A percentile compares a stretch with the other conserved stretches of the same genome.
Conservation (phyloP, 2,888 invertebrate genomes). For the Pemphredon lugubris region DNA sequence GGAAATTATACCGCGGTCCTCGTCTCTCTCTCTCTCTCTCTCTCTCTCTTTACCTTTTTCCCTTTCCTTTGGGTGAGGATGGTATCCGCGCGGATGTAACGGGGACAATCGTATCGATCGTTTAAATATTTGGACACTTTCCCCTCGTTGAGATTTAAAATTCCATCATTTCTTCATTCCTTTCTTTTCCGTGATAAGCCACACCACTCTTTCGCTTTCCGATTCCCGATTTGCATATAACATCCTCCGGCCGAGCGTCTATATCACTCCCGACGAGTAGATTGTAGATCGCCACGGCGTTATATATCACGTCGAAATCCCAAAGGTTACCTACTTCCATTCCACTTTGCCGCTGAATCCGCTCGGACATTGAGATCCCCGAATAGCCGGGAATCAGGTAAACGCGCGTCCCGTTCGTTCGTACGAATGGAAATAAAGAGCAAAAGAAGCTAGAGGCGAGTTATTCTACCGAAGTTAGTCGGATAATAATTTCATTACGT, state of each 20-base stretch:
- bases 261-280: slow-evolving; percentile 45
- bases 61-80: too few species aligned
- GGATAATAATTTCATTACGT: too few species aligned
- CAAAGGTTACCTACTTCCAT: slow-evolving; percentile 60
- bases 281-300: slow-evolving; percentile 55
- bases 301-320: slow-evolving; percentile 56
- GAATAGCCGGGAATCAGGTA: slow-evolving; percentile 33
- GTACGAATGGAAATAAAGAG: not conserved
- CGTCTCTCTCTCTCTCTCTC: too few species aligned
- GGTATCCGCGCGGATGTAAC: too few species aligned
- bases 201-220: slow-evolving; percentile 46
- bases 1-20: too few species aligned
- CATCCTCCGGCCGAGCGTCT: slow-evolving; percentile 43
- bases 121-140: slow-evolving; percentile 37
- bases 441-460: too few species aligned
- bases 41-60: too few species aligned
- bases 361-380: slow-evolving; percentile 28
- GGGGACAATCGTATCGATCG: slow-evolving; percentile 10
- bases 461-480: too few species aligned
- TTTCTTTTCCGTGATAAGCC: too few species aligned
- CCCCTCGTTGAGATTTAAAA: slow-evolving; percentile 24
- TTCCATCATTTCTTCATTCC: slow-evolving; percentile 40
- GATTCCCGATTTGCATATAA: slow-evolving; percentile 60
- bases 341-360: slow-evolving; percentile 30
- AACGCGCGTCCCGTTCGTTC: not conserved